phyloP scores from a whole-genome alignment of 2,888 invertebrate species.

The Cylindroiulus punctatus region DNA sequence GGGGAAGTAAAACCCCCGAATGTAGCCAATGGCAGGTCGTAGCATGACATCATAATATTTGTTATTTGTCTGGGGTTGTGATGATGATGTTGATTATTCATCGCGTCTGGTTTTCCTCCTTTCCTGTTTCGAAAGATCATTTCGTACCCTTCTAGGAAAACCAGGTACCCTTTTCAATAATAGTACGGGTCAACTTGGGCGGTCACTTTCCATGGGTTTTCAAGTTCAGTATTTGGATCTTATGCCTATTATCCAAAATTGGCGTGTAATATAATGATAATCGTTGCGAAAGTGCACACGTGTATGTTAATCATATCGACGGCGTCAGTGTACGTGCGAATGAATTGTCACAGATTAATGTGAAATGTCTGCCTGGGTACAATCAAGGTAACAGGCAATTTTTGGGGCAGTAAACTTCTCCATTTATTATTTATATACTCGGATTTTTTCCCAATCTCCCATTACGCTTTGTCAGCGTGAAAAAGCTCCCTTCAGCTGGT shows the following conservation, averaged over 20 bases:
- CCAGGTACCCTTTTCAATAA: background rate
- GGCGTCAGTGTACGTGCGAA: background rate
- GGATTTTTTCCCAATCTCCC: background rate
- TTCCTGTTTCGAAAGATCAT: background rate
- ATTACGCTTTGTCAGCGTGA: background rate
- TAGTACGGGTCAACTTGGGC: background rate
- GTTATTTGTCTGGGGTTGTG: background rate
- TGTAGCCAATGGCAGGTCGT: constrained; percentile 24
- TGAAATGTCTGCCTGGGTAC: background rate
- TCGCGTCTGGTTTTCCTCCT: background rate
- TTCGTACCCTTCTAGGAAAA: background rate
- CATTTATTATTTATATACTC: too few species aligned
- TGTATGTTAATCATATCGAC: background rate
- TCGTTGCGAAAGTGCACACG: background rate
- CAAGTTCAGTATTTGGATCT: constrained; percentile 15
- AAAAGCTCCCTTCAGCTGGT: background rate
- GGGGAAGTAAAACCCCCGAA: constrained; percentile 39
- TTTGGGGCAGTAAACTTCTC: background rate
- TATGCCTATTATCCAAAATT: background rate
- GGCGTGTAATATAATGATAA: too few species aligned
- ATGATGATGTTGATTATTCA: constrained; percentile 21
- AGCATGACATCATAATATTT: background rate
- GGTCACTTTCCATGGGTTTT: background rate
- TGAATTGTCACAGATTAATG: background rate
- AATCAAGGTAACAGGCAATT: background rate